Conservation (phyloP, 2,797 vertebrate species). For the Antennarius maculatus region DNA sequence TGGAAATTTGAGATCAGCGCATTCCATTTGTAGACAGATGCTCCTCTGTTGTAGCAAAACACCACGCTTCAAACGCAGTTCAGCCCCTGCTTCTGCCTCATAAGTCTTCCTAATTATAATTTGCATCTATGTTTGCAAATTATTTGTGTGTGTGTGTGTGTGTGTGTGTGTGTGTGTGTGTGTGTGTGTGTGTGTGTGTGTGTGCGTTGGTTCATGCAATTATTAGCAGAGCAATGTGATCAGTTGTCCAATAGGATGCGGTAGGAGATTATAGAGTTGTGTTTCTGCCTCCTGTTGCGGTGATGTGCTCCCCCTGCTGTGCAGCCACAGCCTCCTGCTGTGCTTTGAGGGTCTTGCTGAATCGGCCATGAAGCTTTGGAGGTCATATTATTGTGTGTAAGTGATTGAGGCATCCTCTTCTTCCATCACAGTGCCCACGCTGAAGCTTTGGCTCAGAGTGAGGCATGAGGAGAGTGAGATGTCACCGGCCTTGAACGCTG, state of each 20-base stretch:
- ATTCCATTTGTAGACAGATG: slow-evolving; percentile 53
- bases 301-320: slow-evolving; percentile 9
- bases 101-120: slow-evolving; percentile 36
- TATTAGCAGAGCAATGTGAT: slow-evolving; percentile 39
- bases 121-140: slow-evolving; percentile 13
- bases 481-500: slow-evolving; percentile 58
- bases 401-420: slow-evolving; percentile 13
- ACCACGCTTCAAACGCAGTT: slow-evolving; percentile 24
- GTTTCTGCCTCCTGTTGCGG: slow-evolving; percentile 7
- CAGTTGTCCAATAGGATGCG: slow-evolving; percentile 9
- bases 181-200: too few relatives aligned
- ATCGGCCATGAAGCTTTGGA: slow-evolving; percentile 31
- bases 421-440: slow-evolving; percentile 21
- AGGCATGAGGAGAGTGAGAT: slow-evolving; percentile 62
- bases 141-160: slow-evolving; percentile 24
- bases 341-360: slow-evolving; percentile 27
- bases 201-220: slow-evolving; percentile 23
- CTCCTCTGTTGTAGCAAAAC: slow-evolving; percentile 44
- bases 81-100: slow-evolving; percentile 10
- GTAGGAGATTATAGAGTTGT: neutral
- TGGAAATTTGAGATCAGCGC: slow-evolving; percentile 46
- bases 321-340: slow-evolving; percentile 11
- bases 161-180: too few relatives aligned
- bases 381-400: slow-evolving; percentile 34
- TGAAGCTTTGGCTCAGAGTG: slow-evolving; percentile 24